These are phyloP conservation scores for Stichodactyla helianthus DNA, from an alignment of 64 coral and sea anemone species.

Conservation along the genomic window DNA sequence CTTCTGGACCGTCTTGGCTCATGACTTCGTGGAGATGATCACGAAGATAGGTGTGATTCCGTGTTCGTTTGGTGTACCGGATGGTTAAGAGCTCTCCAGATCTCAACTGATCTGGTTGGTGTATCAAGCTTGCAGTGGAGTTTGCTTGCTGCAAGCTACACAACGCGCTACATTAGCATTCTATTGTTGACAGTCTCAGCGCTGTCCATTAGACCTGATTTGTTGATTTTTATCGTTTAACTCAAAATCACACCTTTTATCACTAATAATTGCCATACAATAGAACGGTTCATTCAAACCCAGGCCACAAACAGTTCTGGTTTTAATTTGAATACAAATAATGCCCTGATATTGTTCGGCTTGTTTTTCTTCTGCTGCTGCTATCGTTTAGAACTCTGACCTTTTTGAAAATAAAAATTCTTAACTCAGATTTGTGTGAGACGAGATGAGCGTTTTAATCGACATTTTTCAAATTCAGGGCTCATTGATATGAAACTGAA, in stretches of 20 bases:
- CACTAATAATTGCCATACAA: constrained; percentile 12
- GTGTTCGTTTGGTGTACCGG: not conserved
- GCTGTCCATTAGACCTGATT: constrained; percentile 26
- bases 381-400: not conserved
- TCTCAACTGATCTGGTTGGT: not conserved
- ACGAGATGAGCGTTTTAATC: too few relatives aligned
- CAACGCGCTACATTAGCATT: constrained; percentile 20
- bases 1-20: not conserved
- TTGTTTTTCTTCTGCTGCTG: not conserved
- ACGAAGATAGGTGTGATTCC: not conserved
- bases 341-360: not conserved
- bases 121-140: not conserved
- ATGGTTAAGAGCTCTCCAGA: not conserved
- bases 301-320: not conserved
- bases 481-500: too few relatives aligned
- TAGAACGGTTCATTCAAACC: not conserved
- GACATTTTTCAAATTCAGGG: too few relatives aligned
- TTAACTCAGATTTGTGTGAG: too few relatives aligned
- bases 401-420: not conserved
- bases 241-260: constrained; percentile 5
- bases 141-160: constrained; percentile 15
- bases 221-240: constrained; percentile 32
- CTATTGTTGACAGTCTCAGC: constrained; percentile 22
- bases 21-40: not conserved
- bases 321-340: constrained; percentile 9